Evolutionary conservation across 2,797 vertebrate species (phyloP), one percentile per base, ranked within the genome.

Genomic region (Podargus strigoides): DNA sequence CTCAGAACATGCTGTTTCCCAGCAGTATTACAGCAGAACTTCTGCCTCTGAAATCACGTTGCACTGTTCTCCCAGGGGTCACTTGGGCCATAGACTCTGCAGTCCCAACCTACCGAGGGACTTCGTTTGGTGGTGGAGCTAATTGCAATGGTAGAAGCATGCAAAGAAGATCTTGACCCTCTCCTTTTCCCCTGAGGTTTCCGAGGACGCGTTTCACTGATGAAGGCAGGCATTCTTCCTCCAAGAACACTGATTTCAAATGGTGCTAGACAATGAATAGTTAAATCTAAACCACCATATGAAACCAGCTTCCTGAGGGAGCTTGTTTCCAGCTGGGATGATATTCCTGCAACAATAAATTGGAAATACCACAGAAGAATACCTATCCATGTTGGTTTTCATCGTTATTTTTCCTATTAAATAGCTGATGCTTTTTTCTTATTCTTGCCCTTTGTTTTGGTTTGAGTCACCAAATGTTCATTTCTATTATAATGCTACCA

Each of bases 241-340:
- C 97, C 99, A 98, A 98, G 98, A 99, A 99, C 99, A 99, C 99
- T 99, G 99, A 99, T 99, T 99, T 99, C 99, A 99, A 99, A 99
- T 99, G 99, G 99, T 99, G 99, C 99, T 99, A 99, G 99, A 99
- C 98, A 98, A 98, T 97, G 95, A 97, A 97, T 97, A 98, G 97
- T 98, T 98, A 99, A 98, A 99, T 99, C 99, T 99, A 99, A 99
- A 99, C 99, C 99, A 99, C 99, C 99, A 99, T 90, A 97, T 98
- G 99, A 99, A 99, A 99, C 98, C 99, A 99, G 99, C 98, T 98
- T 99, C 99, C 98, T 98, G 98, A 98, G 98, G 98, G 98, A 99
- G 98, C 97, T 85, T 97, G 70, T 74, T 74, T 85, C 90, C 75
- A 83, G 56, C 44, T 84, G 94, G 76, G 80, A 68, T 46, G 74